Conservation (phyloP, 2,888 invertebrate species). For the Trichopria drosophilae region DNA sequence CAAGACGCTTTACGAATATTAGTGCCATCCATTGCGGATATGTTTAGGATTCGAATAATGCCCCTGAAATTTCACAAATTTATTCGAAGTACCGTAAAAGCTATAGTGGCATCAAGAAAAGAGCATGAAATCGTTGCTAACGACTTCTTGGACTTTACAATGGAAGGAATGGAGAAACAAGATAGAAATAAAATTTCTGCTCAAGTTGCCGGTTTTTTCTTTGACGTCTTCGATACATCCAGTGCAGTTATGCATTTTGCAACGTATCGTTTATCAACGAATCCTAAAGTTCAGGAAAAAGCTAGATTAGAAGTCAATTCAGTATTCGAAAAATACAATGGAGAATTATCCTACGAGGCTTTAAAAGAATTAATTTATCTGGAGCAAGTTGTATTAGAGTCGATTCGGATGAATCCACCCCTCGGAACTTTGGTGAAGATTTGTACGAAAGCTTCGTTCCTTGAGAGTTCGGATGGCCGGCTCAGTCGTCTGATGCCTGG, state of each 20-base stretch:
- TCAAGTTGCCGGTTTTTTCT: constrained; percentile 60
- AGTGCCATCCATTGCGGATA: constrained; percentile 27
- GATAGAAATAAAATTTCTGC: constrained; percentile 52
- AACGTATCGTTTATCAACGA: constrained; percentile 57
- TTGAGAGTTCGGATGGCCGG: constrained; percentile 44
- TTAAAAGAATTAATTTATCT: constrained; percentile 61
- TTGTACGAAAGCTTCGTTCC: constrained; percentile 35
- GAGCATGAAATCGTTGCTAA: constrained; percentile 44
- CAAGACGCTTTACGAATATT: constrained; percentile 34
- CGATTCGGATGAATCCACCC: constrained; percentile 35
- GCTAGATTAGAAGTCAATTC: constrained; percentile 57
- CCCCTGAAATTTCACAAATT: constrained; percentile 36
- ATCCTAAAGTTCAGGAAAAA: constrained; percentile 59
- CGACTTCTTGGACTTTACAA: constrained; percentile 55
- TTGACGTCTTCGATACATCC: constrained; percentile 63
- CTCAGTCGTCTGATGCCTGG: constrained; percentile 36
- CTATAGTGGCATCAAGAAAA: constrained; percentile 37
- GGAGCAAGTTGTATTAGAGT: constrained; percentile 58
- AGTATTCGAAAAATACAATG: constrained; percentile 49
- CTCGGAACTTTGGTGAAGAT: constrained; percentile 29
- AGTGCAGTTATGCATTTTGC: constrained; percentile 58
- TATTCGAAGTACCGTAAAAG: constrained; percentile 37
- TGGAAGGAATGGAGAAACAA: constrained; percentile 36
- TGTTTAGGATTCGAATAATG: constrained; percentile 29
- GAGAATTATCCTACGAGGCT: constrained; percentile 58